These are phyloP conservation scores for Tangara arthus DNA, from an alignment of 2,797 vertebrate species.

Conservation along the genomic window DNA sequence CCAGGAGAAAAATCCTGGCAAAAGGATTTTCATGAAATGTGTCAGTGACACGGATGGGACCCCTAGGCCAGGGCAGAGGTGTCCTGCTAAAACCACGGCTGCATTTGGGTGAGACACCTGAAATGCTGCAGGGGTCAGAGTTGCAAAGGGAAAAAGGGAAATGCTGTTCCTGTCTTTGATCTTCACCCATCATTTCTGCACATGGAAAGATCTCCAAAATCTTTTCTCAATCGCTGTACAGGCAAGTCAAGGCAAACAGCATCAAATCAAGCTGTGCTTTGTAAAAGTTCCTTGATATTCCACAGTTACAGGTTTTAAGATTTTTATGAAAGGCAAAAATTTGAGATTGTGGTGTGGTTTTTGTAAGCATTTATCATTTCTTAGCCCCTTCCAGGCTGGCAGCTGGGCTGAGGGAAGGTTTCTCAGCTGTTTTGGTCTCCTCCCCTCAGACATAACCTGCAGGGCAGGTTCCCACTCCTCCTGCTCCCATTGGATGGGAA, in stretches of 20 bases:
- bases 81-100: not conserved
- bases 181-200: not conserved
- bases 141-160: not conserved
- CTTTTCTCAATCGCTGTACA: not conserved
- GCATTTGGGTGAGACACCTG: not conserved
- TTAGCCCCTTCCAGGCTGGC: not conserved
- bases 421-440: not conserved
- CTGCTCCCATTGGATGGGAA: rapidly evolving
- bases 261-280: not conserved
- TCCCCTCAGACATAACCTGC: not conserved
- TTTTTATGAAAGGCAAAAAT: not conserved
- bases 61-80: not conserved
- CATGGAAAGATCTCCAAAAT: not conserved
- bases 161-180: not conserved
- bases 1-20: no score
- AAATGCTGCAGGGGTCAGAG: not conserved
- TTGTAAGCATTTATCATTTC: not conserved
- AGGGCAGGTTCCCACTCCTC: not conserved
- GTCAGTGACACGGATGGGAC: no score
- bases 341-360: not conserved
- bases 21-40: no score
- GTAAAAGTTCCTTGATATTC: not conserved
- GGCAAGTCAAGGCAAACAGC: not conserved
- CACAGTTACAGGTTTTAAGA: not conserved
- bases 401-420: not conserved